Percentiles rank a stretch among this genome's conserved stretches.
These are phyloP conservation scores for Tiaroga cobitis DNA, from an alignment of 2,797 vertebrate genomes.

Conservation along the genomic window DNA sequence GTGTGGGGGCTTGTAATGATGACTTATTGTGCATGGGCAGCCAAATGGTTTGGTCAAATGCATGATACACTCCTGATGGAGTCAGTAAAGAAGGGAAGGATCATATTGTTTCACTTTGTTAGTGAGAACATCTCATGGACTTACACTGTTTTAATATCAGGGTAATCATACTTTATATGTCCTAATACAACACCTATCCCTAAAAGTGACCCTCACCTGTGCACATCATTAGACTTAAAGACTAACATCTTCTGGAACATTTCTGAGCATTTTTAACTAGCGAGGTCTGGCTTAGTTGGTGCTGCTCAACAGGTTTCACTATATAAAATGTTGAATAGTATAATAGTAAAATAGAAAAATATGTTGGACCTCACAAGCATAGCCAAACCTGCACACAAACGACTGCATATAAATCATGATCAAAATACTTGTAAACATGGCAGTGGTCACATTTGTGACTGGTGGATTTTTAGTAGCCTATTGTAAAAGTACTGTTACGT, in stretches of 20 bases:
- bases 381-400: not conserved
- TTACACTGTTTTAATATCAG: not conserved
- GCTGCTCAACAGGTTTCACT: not conserved
- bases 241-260: not conserved
- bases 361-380: not conserved
- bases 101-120: not conserved
- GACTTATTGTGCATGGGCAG: not conserved
- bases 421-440: not conserved
- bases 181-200: not conserved
- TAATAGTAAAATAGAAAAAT: not conserved
- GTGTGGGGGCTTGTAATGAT: not conserved
- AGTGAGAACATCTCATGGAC: not conserved
- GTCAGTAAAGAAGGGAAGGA: too few species aligned
- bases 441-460: not conserved
- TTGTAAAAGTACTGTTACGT: not conserved
- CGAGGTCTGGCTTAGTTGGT: not conserved
- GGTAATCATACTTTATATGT: not conserved
- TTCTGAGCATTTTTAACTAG: not conserved
- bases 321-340: not conserved
- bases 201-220: not conserved
- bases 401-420: not conserved
- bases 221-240: not conserved
- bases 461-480: not conserved
- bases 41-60: not conserved
- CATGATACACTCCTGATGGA: not conserved